A percentile compares a stretch with the other conserved stretches of the same genome.
These are phyloP conservation scores for Drosophila ironensis DNA, from an alignment of 1,140 invertebrate species.

Conservation along the genomic window DNA sequence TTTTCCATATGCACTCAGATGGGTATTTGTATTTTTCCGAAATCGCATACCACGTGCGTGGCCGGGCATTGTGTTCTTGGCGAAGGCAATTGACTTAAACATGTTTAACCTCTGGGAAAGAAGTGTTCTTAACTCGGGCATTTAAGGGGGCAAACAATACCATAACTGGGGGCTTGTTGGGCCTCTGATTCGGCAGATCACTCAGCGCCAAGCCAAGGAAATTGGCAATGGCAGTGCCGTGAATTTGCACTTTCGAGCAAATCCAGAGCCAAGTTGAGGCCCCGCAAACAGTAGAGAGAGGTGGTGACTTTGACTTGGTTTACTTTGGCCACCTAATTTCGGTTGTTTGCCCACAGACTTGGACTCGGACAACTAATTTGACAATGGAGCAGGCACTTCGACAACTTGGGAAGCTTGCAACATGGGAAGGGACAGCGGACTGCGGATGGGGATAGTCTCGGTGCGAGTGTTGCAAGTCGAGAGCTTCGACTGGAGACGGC, in stretches of 20 bases:
- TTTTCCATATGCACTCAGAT: constrained; percentile 52
- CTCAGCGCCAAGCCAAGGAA: constrained; percentile 9
- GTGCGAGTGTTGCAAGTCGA: constrained; percentile 62
- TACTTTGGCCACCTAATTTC: constrained; percentile 72
- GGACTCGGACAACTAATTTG: constrained; percentile 64
- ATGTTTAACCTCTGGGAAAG: constrained; percentile 20
- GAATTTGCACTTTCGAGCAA: constrained; percentile 31
- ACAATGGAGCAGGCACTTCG: constrained; percentile 57
- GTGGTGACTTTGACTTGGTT: constrained; percentile 67
- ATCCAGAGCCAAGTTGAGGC: constrained; percentile 35
- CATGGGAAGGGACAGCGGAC: too few species aligned
- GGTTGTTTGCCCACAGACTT: constrained; percentile 58
- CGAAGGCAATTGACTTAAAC: constrained; percentile 54
- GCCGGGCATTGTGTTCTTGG: constrained; percentile 33
- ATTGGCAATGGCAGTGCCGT: constrained; percentile 30
- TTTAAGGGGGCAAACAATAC: constrained; percentile 3
- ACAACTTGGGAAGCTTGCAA: constrained; percentile 59
- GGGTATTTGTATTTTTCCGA: constrained; percentile 17
- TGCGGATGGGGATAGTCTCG: constrained; percentile 34
- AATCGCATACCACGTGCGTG: constrained; percentile 61
- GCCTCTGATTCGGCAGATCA: not conserved
- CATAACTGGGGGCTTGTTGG: not conserved
- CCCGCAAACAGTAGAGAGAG: not conserved
- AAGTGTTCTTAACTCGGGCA: constrained; percentile 13
- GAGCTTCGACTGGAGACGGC: not conserved